These are phyloP conservation scores for Suricata suricatta DNA, from an alignment of 2,113 vertebrate species.

Conservation along the genomic window DNA sequence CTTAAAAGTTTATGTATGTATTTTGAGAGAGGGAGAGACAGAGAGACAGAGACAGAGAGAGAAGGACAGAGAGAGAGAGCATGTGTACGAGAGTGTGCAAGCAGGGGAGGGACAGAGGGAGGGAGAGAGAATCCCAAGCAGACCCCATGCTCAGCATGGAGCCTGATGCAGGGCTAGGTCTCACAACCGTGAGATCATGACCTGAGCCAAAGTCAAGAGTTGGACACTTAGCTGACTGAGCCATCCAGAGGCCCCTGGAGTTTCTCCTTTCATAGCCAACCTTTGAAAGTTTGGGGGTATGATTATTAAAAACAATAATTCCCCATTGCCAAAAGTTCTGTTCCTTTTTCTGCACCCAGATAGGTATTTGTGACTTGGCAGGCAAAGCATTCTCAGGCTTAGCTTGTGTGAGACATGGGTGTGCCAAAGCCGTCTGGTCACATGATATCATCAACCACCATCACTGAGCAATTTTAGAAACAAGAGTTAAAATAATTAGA, in stretches of 20 bases:
- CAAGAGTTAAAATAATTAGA: constrained; percentile 40
- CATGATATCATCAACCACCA: background rate
- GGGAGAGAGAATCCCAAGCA: no score
- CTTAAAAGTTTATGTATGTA: no score
- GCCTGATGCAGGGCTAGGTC: no score
- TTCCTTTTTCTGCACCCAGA: background rate
- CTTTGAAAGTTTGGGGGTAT: background rate
- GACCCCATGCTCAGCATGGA: no score
- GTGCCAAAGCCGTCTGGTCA: background rate
- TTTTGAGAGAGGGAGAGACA: no score
- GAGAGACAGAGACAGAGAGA: no score
- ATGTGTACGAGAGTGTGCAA: no score
- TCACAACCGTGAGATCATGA: no score
- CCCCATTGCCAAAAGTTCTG: background rate
- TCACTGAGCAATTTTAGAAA: constrained; percentile 39
- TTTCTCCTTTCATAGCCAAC: background rate
- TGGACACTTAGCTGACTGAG: no score
- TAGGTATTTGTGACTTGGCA: background rate
- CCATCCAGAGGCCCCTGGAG: background rate
- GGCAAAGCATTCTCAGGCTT: background rate
- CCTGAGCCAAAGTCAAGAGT: no score
- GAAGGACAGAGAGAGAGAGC: no score
- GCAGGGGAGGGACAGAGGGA: no score
- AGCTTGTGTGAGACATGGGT: background rate
- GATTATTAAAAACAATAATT: background rate